Percentiles rank a stretch among this genome's conserved stretches.
Evolutionary conservation across 2,888 invertebrate species (phyloP).

Genomic region (Pogonocherus hispidulus): DNA sequence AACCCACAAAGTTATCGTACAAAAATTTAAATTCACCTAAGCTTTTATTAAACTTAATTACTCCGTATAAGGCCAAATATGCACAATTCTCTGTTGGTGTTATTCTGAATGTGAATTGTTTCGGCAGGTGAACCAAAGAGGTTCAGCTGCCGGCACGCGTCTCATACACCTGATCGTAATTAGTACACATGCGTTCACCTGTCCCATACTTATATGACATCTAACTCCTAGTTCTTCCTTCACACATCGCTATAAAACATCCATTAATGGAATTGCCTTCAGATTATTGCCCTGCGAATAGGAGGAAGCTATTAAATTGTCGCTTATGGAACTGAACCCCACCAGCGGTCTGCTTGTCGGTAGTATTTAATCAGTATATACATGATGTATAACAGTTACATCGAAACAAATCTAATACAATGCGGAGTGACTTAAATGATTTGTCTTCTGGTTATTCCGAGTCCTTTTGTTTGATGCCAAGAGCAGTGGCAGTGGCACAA

Average conservation of each 20-base stretch:
- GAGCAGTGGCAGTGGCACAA: too few relatives aligned
- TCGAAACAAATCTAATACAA: neutral
- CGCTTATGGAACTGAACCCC: neutral
- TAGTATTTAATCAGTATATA: neutral
- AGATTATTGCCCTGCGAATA: slow-evolving; percentile 20
- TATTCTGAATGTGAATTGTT: slow-evolving; percentile 55
- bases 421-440: too few relatives aligned
- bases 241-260: slow-evolving; percentile 27
- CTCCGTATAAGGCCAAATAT: slow-evolving; percentile 39
- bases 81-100: slow-evolving; percentile 36
- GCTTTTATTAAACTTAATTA: slow-evolving; percentile 5
- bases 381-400: too few relatives aligned
- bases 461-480: too few relatives aligned
- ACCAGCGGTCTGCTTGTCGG: neutral
- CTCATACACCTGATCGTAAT: slow-evolving; percentile 67
- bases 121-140: slow-evolving; percentile 62
- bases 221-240: slow-evolving; percentile 37
- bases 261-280: slow-evolving; percentile 24
- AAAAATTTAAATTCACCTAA: slow-evolving; percentile 1
- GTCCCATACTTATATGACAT: slow-evolving; percentile 61
- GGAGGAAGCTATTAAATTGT: slow-evolving; percentile 29
- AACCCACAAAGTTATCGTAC: neutral
- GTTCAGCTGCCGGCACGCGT: slow-evolving; percentile 67
- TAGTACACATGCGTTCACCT: slow-evolving; percentile 65
- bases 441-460: too few relatives aligned